Conservation (phyloP, 2,888 invertebrate genomes). For the Leptopilina syphax region DNA sequence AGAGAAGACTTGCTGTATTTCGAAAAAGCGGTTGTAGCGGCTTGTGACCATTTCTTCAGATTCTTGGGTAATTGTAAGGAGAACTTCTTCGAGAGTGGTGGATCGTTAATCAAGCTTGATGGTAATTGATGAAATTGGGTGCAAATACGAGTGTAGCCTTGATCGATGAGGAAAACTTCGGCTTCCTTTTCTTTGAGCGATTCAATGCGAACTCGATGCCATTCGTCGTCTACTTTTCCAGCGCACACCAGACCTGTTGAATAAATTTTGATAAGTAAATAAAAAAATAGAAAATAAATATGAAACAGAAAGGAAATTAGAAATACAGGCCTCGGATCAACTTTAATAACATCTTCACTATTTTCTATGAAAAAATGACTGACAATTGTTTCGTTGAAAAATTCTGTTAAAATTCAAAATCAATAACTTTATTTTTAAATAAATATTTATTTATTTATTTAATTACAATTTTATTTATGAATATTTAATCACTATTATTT, state of each 20-base stretch:
- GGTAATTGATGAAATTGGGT: slow-evolving; percentile 3
- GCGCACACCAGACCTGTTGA: background rate
- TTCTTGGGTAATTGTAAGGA: slow-evolving; percentile 76
- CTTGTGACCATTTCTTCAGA: slow-evolving; percentile 71
- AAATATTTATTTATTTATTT: too few relatives aligned
- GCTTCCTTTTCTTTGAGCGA: background rate
- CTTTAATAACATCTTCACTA: too few relatives aligned
- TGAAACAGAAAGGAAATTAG: too few relatives aligned
- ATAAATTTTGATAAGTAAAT: background rate
- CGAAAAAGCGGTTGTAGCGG: background rate
- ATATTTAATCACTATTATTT: too few relatives aligned
- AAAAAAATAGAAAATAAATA: too few relatives aligned
- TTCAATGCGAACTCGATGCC: slow-evolving; percentile 3
- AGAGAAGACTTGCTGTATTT: background rate
- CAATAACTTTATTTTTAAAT: too few relatives aligned
- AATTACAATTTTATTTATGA: too few relatives aligned
- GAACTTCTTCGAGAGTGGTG: slow-evolving; percentile 83
- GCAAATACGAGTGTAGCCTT: background rate
- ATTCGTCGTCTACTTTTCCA: background rate
- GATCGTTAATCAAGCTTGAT: slow-evolving; percentile 78
- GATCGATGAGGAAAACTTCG: slow-evolving; percentile 15
- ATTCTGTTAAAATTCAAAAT: too few relatives aligned
- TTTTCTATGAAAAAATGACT: too few relatives aligned
- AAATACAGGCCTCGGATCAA: too few relatives aligned
- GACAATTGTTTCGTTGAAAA: too few relatives aligned